Evolutionary conservation across 2,888 invertebrate genomes (phyloP).

Genomic region (Perizoma affinitatum): DNA sequence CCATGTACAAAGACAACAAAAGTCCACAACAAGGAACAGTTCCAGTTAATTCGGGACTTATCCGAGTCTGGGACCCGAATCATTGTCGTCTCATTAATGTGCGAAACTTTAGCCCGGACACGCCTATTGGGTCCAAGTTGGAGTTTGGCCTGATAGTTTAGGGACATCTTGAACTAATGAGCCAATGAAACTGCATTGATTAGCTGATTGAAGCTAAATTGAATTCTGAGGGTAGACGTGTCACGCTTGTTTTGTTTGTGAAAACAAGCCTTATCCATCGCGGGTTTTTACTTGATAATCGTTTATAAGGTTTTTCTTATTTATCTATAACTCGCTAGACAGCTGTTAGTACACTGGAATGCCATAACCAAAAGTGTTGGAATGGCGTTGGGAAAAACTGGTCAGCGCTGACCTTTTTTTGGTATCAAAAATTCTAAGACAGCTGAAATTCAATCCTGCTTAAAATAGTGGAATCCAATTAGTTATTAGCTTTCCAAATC

Average conservation of each 20-base stretch:
- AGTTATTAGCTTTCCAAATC: slow-evolving; percentile 5
- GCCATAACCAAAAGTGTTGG: no score
- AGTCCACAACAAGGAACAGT: slow-evolving; percentile 25
- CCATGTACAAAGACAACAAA: slow-evolving; percentile 10
- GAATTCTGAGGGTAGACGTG: slow-evolving; percentile 19
- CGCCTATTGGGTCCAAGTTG: slow-evolving; percentile 49
- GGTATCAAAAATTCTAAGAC: no score
- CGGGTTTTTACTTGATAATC: no score
- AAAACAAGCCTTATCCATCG: no score
- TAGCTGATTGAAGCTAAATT: slow-evolving; percentile 36
- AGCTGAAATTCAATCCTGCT: background rate
- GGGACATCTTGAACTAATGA: slow-evolving; percentile 57
- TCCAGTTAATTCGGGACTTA: slow-evolving; percentile 26
- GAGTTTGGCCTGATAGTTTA: slow-evolving; percentile 47
- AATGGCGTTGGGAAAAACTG: no score
- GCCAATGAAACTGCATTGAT: slow-evolving; percentile 47
- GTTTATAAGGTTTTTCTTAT: no score
- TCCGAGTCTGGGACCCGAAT: slow-evolving; percentile 33
- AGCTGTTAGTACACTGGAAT: no score
- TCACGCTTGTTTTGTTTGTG: background rate
- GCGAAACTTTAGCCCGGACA: slow-evolving; percentile 34
- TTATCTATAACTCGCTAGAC: no score
- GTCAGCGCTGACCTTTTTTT: no score
- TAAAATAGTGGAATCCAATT: slow-evolving; percentile 9
- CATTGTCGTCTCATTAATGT: slow-evolving; percentile 40